phyloP scores from a whole-genome alignment of 2,888 invertebrate genomes.

The Anthophora plumipes region DNA sequence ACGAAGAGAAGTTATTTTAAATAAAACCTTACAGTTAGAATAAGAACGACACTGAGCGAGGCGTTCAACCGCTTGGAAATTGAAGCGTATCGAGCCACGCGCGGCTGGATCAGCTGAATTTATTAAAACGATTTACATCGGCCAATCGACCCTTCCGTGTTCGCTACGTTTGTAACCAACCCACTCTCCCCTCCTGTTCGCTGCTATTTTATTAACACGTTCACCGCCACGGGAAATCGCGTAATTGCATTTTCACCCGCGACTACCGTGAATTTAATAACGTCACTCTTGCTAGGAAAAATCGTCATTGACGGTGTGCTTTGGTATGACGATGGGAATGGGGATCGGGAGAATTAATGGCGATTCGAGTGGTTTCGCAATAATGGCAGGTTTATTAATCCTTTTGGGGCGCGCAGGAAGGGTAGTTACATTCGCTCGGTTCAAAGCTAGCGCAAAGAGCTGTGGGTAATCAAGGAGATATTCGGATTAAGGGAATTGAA shows the following conservation, averaged over 20 bases:
- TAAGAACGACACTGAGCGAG: not conserved
- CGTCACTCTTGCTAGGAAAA: not conserved
- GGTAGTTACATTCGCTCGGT: too few species aligned
- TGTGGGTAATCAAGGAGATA: too few species aligned
- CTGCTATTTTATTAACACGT: conserved; percentile 31
- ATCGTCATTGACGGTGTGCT: not conserved
- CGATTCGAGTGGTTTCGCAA: not conserved
- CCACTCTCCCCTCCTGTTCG: not conserved
- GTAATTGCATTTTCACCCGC: conserved; percentile 16
- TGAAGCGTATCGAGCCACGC: conserved; percentile 10
- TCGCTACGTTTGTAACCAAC: not conserved
- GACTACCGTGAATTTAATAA: conserved; percentile 19
- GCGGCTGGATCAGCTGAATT: conserved; percentile 14
- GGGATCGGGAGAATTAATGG: not conserved
- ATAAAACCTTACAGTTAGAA: too few species aligned
- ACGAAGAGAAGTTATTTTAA: too few species aligned
- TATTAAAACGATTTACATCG: conserved; percentile 33
- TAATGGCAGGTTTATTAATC: too few species aligned
- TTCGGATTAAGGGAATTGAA: too few species aligned
- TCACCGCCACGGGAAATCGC: not conserved
- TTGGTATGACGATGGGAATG: not conserved
- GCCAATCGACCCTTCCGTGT: not conserved
- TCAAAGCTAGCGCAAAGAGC: too few species aligned
- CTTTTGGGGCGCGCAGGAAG: too few species aligned
- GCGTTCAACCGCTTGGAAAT: not conserved